Evolutionary conservation across 2,888 invertebrate species (phyloP), one percentile per base, ranked within the genome.

Genomic region (Sclerodermus sp.): DNA sequence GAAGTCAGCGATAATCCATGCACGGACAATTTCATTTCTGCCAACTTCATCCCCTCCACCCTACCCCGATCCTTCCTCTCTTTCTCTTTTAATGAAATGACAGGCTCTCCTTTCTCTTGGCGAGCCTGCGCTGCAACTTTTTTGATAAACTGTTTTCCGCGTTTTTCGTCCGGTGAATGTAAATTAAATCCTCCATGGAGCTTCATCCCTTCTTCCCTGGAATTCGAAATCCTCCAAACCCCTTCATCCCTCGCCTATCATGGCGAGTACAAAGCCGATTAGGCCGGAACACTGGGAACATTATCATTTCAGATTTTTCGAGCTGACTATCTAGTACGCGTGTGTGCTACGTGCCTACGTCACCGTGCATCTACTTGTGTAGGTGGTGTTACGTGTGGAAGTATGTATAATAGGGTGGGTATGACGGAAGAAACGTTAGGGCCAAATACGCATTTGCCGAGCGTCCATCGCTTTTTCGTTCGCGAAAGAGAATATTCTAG

Each of bases 141-240:
- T 74, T 73, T 74, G 71, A 75, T 73, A 75, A 74, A 75, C 71
- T 72, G 74, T 73, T 75, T 74, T 72, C 66, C 67, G 60, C 69
- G 68, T 70, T 73, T 70, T 71, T 68, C 66, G 64, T 23, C 65
- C 68, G 66, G 66, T 68, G 67, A 67, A 72, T 71, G 74, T 70
- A 71, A 75, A 75, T 74, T 74, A 74, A 75, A 74, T 72, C 68
- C 69, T 67, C 58, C 53, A 45, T 47, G 53, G 54, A 55, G 34
- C 34, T 34, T 34, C 34, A 55, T 50, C 13, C 14, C 43, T 34
- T 29, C 42, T 14, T 30, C 42, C 15, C 34, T 23, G 16, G 59
- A 61, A 51, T 47, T 51, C 59, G 53, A 46, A 46, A 57, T 45
- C 47, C 46, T 30, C 42, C n/a, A 1, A 42, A 37, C 29, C 45